phyloP scores from a whole-genome alignment of 2,797 vertebrate species.

The Tapera naevia region DNA sequence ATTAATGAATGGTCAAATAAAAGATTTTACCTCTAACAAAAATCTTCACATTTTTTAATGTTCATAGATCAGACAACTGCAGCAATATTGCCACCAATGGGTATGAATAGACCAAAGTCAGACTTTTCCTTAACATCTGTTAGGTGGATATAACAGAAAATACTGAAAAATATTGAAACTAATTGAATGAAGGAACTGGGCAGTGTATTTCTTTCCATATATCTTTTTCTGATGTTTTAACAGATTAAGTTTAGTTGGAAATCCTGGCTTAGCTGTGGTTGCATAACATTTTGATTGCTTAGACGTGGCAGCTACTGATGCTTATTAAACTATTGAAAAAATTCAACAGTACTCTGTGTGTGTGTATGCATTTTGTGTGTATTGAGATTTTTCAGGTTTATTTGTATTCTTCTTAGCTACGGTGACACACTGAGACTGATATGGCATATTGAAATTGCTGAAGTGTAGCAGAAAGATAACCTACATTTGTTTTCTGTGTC shows the following conservation, averaged over 20 bases:
- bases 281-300: neutral
- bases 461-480: slow-evolving; percentile 60
- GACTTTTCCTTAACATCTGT: neutral
- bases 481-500: slow-evolving; percentile 60
- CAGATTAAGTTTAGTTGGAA: neutral
- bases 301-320: neutral
- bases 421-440: slow-evolving; percentile 49
- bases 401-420: slow-evolving; percentile 55
- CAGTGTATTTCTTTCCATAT: neutral
- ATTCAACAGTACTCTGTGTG: neutral
- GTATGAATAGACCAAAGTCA: neutral
- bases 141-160: neutral
- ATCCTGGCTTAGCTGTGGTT: neutral
- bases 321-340: neutral
- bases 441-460: slow-evolving; percentile 63
- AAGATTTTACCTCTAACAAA: neutral
- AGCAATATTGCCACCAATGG: neutral
- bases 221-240: neutral
- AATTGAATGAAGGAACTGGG: neutral
- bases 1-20: neutral
- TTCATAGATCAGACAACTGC: neutral
- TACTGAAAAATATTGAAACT: neutral
- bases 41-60: neutral
- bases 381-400: neutral
- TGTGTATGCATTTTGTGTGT: neutral